Percentiles rank a stretch among this genome's conserved stretches.
phyloP scores from a whole-genome alignment of 2,113 vertebrate genomes.

The Pimephales promelas region DNA sequence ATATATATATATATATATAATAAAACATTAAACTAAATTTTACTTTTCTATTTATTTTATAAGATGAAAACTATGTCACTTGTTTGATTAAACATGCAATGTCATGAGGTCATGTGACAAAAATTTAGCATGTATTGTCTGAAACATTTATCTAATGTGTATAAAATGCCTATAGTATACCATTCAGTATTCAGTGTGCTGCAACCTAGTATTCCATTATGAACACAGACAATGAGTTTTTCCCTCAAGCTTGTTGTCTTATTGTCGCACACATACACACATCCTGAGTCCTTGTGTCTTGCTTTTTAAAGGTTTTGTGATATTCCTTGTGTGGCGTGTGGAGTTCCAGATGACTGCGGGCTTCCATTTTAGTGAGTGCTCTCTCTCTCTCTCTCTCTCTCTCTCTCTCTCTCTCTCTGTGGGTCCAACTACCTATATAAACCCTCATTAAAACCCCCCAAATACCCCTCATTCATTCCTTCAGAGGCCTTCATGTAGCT shows the following conservation, averaged over 20 bases:
- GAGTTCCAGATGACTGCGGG: constrained; percentile 49
- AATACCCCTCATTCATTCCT: constrained; percentile 40
- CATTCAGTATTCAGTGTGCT: not conserved
- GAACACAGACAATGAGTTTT: not conserved
- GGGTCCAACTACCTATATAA: constrained; percentile 49
- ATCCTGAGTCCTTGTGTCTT: constrained; percentile 4
- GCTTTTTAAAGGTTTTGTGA: constrained; percentile 45
- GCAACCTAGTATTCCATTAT: not conserved
- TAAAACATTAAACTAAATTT: not conserved
- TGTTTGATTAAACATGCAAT: not conserved
- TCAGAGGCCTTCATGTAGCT: constrained; percentile 20
- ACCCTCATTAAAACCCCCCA: constrained; percentile 51
- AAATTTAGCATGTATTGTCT: not conserved
- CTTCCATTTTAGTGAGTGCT: constrained; percentile 24
- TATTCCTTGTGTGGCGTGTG: constrained; percentile 43
- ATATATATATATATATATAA: too few species aligned
- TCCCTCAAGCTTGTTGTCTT: not conserved
- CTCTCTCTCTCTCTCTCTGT: constrained; percentile 21
- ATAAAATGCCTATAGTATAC: not conserved
- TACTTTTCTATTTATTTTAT: not conserved
- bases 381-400: constrained; percentile 15
- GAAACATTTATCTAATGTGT: not conserved
- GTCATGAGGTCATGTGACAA: not conserved
- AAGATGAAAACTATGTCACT: not conserved
- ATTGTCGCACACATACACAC: constrained; percentile 5